phyloP scores from a whole-genome alignment of 92 coral and sea anemone genomes.

The Desmophyllum pertusum region DNA sequence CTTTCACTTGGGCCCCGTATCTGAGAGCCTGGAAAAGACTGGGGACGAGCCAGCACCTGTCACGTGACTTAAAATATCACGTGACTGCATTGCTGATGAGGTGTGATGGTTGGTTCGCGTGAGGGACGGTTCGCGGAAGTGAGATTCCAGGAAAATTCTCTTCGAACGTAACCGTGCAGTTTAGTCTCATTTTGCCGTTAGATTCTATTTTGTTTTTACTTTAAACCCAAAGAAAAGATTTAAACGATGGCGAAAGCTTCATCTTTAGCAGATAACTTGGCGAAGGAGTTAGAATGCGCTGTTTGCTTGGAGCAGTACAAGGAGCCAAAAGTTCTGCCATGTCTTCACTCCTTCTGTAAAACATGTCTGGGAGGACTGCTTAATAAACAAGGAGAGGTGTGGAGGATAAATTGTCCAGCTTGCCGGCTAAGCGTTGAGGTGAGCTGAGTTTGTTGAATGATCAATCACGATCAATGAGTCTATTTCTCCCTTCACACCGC shows the following conservation, averaged over 20 bases:
- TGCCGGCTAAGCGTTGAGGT: conserved; percentile 42
- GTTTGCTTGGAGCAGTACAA: conserved; percentile 58
- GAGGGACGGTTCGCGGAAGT: too few species aligned
- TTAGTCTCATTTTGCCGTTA: too few species aligned
- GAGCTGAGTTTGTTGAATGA: not conserved
- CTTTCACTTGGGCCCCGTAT: too few species aligned
- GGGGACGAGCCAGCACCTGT: too few species aligned
- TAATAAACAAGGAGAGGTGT: not conserved
- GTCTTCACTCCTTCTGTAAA: conserved; percentile 63
- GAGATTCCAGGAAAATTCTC: too few species aligned
- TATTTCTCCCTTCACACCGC: too few species aligned
- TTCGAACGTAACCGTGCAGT: too few species aligned
- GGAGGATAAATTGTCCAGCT: conserved; percentile 4
- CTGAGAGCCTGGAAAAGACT: too few species aligned
- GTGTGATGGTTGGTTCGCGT: too few species aligned
- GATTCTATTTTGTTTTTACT: not conserved
- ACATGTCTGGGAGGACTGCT: conserved; percentile 44
- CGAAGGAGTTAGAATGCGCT: conserved; percentile 51
- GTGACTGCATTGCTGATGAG: too few species aligned
- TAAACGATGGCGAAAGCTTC: conserved; percentile 15
- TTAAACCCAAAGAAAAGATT: not conserved
- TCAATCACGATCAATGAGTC: too few species aligned
- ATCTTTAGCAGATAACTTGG: conserved; percentile 31
- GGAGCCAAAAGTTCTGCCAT: conserved; percentile 64
- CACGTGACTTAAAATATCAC: too few species aligned